phyloP scores from a whole-genome alignment of 2,797 vertebrate species.

The Malurus leucopterus region DNA sequence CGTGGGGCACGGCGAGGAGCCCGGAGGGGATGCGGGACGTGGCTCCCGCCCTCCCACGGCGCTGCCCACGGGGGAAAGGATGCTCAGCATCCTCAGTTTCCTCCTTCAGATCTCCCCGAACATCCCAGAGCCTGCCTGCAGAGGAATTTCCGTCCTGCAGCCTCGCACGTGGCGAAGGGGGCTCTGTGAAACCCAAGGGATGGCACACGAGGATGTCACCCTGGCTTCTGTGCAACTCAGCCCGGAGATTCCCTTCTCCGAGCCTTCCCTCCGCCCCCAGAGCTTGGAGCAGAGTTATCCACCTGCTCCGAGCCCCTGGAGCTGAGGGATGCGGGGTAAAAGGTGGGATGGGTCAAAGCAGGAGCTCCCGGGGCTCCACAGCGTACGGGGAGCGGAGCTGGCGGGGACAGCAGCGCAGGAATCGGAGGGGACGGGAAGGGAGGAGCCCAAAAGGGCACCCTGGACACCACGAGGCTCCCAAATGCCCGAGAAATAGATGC shows the following conservation, averaged over 20 bases:
- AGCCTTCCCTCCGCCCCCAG: neutral
- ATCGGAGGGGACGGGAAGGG: neutral
- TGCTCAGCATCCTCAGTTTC: neutral
- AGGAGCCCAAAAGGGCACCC: neutral
- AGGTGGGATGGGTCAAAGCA: fast-evolving
- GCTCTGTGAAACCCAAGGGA: neutral
- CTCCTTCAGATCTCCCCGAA: neutral
- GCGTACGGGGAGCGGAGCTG: neutral
- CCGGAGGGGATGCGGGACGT: neutral
- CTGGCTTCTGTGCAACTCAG: fast-evolving
- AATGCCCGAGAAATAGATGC: fast-evolving
- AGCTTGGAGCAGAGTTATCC: neutral
- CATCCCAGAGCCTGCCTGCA: neutral
- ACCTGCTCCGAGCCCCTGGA: neutral
- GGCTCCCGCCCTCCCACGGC: neutral
- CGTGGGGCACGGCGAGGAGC: fast-evolving
- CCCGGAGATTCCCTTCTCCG: neutral
- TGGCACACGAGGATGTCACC: neutral
- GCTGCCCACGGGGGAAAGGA: neutral
- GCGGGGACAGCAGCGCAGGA: neutral
- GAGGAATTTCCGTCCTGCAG: neutral
- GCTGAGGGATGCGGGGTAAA: neutral
- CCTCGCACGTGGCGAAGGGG: fast-evolving
- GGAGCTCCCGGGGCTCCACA: fast-evolving
- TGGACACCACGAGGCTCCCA: neutral